Evolutionary conservation across 2,797 vertebrate species (phyloP), one percentile per base, ranked within the genome.

Genomic region (Mionectes olivaceus): DNA sequence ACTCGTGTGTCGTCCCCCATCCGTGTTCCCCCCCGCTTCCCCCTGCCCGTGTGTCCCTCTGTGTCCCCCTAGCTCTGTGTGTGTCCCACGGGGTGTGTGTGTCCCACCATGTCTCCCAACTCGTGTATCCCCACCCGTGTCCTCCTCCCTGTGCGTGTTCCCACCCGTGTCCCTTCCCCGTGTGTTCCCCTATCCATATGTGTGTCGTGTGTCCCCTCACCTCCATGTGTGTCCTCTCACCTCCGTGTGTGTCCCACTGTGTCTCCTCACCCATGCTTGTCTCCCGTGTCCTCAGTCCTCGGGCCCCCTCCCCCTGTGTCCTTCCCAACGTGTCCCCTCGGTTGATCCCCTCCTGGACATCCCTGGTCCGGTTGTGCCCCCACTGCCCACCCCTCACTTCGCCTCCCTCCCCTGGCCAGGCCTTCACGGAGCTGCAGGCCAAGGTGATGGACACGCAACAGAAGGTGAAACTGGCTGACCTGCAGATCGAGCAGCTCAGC

Each of bases 381-480:
- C 7, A 10, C 14, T 4, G 28, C 8, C n/a, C 4, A 47, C 47
- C 24, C 2, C 63, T 89, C 30, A 71, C 2, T 7, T n/a, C 7
- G 3, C 15, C 6, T 9, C 28, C 86, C 17, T 80, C 37, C 39
- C 59, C 59, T 43, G 44, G 52, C 27, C 41, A 99, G 99, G 99
- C 99, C 3, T 99, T 99, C 97, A 97, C 98, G 3, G 99, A 99
- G 95, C 98, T 99, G 96, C 99, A 99, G 97, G 98, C 98, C 84
- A 99, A 99, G 98, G 99, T 99, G 97, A 98, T 99, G 39, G 99
- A 99, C 97, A 99, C 99, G 1, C 99, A 99, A 94, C 99, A 99
- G 97, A 99, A 99, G 93, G 99, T 98, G 94, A 99, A 99, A 90
- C 93, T 99, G 73, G 99, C 99, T 3, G 99, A 99, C 89, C 97